phyloP scores from a whole-genome alignment of 2,888 invertebrate genomes.

The Ceratothoa steindachneri region DNA sequence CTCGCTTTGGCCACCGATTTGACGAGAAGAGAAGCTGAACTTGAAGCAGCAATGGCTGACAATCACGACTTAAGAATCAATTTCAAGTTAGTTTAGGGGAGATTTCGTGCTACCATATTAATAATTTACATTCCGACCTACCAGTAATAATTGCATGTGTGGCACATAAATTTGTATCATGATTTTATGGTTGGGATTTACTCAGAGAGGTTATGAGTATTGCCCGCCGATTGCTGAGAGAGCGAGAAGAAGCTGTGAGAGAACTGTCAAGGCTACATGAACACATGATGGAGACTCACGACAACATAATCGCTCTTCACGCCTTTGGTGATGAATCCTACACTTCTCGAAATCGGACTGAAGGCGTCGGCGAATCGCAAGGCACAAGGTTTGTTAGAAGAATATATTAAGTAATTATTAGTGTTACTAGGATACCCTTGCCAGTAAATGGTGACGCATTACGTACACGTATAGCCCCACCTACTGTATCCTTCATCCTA shows the following conservation, averaged over 20 bases:
- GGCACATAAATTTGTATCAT: too few relatives aligned
- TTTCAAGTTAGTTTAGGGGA: slow-evolving; percentile 49
- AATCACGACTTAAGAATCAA: slow-evolving; percentile 49
- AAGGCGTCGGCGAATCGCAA: not conserved
- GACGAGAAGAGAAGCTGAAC: slow-evolving; percentile 47
- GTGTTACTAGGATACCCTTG: too few relatives aligned
- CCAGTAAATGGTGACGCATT: too few relatives aligned
- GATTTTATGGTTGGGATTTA: too few relatives aligned
- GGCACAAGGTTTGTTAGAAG: not conserved
- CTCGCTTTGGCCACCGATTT: slow-evolving; percentile 50
- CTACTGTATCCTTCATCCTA: too few relatives aligned
- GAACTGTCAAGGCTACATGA: slow-evolving; percentile 50
- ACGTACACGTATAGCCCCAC: too few relatives aligned
- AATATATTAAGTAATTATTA: too few relatives aligned
- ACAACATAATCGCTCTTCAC: slow-evolving; percentile 41
- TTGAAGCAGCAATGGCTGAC: slow-evolving; percentile 48
- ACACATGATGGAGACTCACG: slow-evolving; percentile 49
- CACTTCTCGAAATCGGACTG: not conserved
- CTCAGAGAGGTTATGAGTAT: slow-evolving; percentile 52
- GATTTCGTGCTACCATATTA: too few relatives aligned
- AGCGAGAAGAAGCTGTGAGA: slow-evolving; percentile 51
- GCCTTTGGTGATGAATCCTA: slow-evolving; percentile 3
- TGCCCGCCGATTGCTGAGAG: slow-evolving; percentile 52
- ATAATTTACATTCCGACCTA: too few relatives aligned
- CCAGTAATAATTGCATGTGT: too few relatives aligned